Conservation (phyloP, 2,113 vertebrate species). For the Pipa parva region DNA sequence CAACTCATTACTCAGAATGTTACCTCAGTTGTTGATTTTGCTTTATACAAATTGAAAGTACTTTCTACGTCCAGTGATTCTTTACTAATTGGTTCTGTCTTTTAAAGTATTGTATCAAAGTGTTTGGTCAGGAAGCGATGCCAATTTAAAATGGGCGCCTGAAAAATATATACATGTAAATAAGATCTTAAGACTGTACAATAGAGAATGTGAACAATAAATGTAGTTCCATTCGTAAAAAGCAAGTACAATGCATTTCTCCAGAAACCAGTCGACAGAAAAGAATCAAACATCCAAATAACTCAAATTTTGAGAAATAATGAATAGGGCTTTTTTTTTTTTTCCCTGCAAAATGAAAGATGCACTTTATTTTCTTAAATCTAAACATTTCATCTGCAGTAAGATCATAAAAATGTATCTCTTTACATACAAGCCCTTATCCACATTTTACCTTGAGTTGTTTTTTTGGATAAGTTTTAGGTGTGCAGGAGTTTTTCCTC, state of each 20-base stretch:
- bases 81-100: background rate
- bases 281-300: background rate
- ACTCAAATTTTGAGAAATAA: background rate
- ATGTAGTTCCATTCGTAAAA: background rate
- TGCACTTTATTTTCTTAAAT: constrained; percentile 34
- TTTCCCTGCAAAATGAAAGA: background rate
- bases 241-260: background rate
- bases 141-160: background rate
- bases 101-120: background rate
- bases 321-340: too few relatives aligned
- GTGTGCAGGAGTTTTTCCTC: too few relatives aligned
- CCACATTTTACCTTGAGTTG: background rate
- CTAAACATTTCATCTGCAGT: too few relatives aligned
- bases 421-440: too few relatives aligned
- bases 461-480: too few relatives aligned
- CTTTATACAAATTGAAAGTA: background rate
- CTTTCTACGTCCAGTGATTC: background rate
- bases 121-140: background rate
- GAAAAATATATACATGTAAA: background rate
- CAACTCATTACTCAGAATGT: background rate
- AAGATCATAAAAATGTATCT: too few relatives aligned
- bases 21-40: background rate
- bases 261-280: too few relatives aligned
- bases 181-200: too few relatives aligned
- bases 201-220: background rate